Evolutionary conservation across 1,140 invertebrate genomes (phyloP).

Genomic region (Kradibia gibbosae): DNA sequence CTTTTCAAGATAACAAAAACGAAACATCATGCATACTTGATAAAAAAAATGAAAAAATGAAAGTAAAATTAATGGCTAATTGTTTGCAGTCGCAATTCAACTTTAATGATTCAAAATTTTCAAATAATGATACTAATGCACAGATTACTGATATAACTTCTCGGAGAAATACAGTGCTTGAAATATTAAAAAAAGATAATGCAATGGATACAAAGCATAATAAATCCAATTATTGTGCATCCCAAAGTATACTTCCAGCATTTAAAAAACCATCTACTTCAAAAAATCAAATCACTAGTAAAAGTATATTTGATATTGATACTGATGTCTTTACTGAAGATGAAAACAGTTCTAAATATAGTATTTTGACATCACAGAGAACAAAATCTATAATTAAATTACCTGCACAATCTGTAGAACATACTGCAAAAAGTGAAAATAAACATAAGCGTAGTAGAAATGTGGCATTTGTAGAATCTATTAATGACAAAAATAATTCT

Average conservation of each 20-base stretch:
- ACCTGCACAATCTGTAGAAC: neutral
- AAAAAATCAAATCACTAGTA: neutral
- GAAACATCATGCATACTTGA: neutral
- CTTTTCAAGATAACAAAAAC: conserved; percentile 31
- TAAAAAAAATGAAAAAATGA: neutral
- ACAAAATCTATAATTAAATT: conserved; percentile 2
- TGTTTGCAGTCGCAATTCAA: conserved; percentile 7
- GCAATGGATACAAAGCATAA: neutral
- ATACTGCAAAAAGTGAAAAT: neutral
- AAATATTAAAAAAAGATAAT: conserved; percentile 23
- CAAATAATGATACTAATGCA: conserved; percentile 1
- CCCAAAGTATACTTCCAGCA: neutral
- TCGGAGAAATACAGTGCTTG: conserved; percentile 41
- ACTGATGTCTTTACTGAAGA: conserved; percentile 23
- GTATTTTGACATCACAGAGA: neutral
- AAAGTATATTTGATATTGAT: neutral
- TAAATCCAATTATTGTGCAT: neutral
- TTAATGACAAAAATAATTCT: neutral
- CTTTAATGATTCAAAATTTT: neutral
- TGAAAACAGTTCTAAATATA: neutral
- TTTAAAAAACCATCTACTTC: neutral
- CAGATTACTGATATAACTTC: conserved; percentile 6
- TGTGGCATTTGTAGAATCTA: conserved; percentile 33
- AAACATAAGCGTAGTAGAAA: conserved; percentile 41
- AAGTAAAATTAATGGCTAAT: neutral